Evolutionary conservation across 2,797 vertebrate genomes (phyloP).

Genomic region (Austrolebias charrua): DNA sequence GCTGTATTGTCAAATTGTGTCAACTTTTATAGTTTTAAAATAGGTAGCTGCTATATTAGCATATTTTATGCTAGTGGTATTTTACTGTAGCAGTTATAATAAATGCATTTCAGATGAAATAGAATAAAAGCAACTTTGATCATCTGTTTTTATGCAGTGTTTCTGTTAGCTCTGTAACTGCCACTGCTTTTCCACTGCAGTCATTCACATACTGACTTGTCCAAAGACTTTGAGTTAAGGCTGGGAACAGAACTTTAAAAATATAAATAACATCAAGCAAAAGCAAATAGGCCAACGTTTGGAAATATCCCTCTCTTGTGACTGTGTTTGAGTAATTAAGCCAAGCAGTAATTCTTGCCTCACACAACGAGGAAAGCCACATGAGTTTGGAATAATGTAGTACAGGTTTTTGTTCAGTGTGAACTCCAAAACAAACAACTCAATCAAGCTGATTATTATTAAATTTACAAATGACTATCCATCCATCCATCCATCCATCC

Average conservation of each 20-base stretch:
- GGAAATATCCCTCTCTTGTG: constrained; percentile 22
- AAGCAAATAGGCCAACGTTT: constrained; percentile 30
- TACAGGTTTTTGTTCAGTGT: not conserved
- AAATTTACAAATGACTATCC: not conserved
- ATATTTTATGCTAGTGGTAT: not conserved
- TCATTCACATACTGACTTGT: constrained; percentile 12
- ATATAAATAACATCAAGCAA: constrained; percentile 36
- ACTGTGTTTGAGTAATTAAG: constrained; percentile 32
- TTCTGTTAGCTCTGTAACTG: not conserved
- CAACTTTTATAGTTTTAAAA: constrained; percentile 1
- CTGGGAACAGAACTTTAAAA: constrained; percentile 17
- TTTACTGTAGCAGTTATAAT: not conserved
- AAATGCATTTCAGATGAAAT: not conserved
- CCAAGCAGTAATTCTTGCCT: constrained; percentile 11
- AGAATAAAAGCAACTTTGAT: not conserved
- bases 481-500: too few relatives aligned
- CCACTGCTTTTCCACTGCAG: not conserved
- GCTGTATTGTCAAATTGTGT: not conserved
- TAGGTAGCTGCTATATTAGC: not conserved
- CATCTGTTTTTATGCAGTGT: not conserved
- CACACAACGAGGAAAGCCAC: not conserved
- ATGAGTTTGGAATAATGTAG: not conserved
- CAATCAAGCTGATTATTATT: not conserved
- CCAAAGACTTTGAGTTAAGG: not conserved
- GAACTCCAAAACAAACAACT: not conserved